Evolutionary conservation across 2,888 invertebrate genomes (phyloP).

Genomic region (Glaucopsyche alexis): DNA sequence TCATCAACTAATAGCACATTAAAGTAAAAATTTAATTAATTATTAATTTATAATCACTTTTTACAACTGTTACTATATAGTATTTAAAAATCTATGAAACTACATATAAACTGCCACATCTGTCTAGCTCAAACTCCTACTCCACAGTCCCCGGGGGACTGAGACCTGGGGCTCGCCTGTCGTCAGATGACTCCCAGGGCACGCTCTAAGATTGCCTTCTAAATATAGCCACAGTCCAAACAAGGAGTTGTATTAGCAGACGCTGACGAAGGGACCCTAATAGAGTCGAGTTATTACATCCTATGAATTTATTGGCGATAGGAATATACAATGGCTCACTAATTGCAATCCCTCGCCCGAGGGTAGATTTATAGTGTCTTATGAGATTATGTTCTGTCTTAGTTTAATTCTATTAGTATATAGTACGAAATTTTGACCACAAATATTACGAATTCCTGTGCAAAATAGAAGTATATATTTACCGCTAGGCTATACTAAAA

Average conservation of each 20-base stretch:
- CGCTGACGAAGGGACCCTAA: slow-evolving; percentile 51
- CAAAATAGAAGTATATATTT: neutral
- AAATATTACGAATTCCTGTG: neutral
- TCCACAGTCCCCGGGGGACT: slow-evolving; percentile 61
- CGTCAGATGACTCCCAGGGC: slow-evolving; percentile 58
- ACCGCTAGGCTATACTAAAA: no score
- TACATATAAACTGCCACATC: slow-evolving; percentile 45
- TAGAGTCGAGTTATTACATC: slow-evolving; percentile 52
- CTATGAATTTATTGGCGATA: slow-evolving; percentile 46
- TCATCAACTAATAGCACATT: no score
- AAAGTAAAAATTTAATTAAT: no score
- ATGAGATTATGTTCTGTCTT: slow-evolving; percentile 29
- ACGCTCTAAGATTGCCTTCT: slow-evolving; percentile 75
- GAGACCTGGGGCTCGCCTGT: slow-evolving; percentile 62
- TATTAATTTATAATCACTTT: no score
- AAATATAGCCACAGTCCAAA: slow-evolving; percentile 68
- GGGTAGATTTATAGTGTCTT: slow-evolving; percentile 31
- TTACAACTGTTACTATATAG: neutral
- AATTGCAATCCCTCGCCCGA: slow-evolving; percentile 44
- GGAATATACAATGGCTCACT: slow-evolving; percentile 47
- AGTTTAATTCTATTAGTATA: slow-evolving; percentile 20
- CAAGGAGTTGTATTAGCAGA: slow-evolving; percentile 66
- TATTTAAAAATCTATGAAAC: slow-evolving; percentile 26
- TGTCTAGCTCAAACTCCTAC: slow-evolving; percentile 40
- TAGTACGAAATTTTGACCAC: slow-evolving; percentile 14